A percentile compares a stretch with the other conserved stretches of the same genome.
Evolutionary conservation across 37 sponge, comb jelly and placozoan genomes (phyloP).

Genomic region (Hormiphora californensis): DNA sequence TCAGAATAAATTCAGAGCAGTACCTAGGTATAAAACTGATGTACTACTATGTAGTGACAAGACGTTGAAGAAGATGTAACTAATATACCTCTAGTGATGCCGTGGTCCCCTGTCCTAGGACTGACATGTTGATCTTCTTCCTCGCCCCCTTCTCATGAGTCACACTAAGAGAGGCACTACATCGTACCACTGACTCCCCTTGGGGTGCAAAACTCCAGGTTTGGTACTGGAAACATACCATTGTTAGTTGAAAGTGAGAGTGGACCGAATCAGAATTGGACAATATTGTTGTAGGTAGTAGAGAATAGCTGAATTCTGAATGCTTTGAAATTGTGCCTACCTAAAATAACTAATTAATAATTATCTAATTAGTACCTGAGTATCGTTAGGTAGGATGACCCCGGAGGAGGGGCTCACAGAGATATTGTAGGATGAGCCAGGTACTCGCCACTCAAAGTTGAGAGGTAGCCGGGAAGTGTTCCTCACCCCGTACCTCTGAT

Average conservation of each 20-base stretch:
- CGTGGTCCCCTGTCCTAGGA: constrained; percentile 31
- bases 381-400: constrained; percentile 62
- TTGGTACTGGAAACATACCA: not conserved
- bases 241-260: no score
- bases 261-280: no score
- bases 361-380: constrained; percentile 55
- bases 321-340: no score
- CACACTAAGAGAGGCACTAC: not conserved
- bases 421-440: not conserved
- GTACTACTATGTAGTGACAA: no score
- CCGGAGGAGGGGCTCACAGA: constrained; percentile 55
- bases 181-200: not conserved
- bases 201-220: constrained; percentile 19
- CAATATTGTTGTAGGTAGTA: no score
- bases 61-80: no score
- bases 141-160: constrained; percentile 1
- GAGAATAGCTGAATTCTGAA: no score
- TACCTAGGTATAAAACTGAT: not conserved
- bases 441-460: constrained; percentile 46
- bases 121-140: not conserved
- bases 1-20: not conserved
- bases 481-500: constrained; percentile 45
- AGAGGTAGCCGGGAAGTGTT: constrained; percentile 65
- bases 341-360: no score
- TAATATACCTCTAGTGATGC: constrained; percentile 42